Evolutionary conservation across 2,888 invertebrate genomes (phyloP), one percentile per base, ranked within the genome.

Genomic region (Ceriagrion tenellum): DNA sequence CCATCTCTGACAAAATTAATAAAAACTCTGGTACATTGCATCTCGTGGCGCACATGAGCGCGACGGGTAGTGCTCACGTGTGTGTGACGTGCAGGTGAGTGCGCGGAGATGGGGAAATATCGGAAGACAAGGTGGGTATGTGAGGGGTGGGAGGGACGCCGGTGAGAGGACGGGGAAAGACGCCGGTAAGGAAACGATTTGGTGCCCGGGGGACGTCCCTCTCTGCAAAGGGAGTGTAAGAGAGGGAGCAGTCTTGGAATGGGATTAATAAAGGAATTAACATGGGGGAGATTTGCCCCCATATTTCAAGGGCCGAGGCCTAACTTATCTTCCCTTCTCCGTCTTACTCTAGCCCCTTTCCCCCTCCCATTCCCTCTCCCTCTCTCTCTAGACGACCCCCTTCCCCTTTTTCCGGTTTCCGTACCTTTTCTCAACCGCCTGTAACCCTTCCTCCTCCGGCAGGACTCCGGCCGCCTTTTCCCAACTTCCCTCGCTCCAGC

Each of bases 181-280:
- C 81, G 16, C 63, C 55, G 93, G 91, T n/a, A 81, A 81, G 81
- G 69, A 69, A 93, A 93, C 93, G 26, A 81, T 93, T 93, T 47
- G 35, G 69, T 93, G 69, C 93, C 69, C 93, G 35, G 63, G 23
- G 69, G 47, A 69, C 93, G 69, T 93, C 93, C 93, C 81, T 59
- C 93, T 69, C 30, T 74, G 26, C 63, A 40, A 47, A 90, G 59
- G 59, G 26, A 69, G 69, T 26, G 69, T 26, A 69, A 23, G 23
- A 69, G 26, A 10, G 69, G 93, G 93, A 93, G 69, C 81, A 81
- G 69, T 93, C 93, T 93, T 47, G 69, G 56, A 93, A 93, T 93
- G 69, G 93, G 93, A 93, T 93, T 93, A 93, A 93, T 93, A 93
- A 93, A 93, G 93, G 93, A 93, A 93, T 93, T 93, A 93, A 93